Evolutionary conservation across 2,113 vertebrate genomes (phyloP).

Genomic region (Prinia subflava): DNA sequence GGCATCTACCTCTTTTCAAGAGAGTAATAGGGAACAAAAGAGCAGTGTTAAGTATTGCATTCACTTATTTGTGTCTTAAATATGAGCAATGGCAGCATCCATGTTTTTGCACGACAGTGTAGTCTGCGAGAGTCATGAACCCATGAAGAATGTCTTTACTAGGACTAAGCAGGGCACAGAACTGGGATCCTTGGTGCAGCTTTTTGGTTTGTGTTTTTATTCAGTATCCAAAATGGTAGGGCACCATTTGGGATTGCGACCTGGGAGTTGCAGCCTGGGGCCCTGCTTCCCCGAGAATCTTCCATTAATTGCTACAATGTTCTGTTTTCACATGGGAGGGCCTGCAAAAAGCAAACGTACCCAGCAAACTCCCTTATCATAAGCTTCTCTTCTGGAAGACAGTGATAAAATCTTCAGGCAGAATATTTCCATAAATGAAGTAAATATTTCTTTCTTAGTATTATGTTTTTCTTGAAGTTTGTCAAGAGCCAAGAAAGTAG

Average conservation of each 20-base stretch:
- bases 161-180: not conserved
- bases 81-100: not conserved
- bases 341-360: not conserved
- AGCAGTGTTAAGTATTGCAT: not conserved
- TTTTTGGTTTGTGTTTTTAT: not conserved
- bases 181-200: not conserved
- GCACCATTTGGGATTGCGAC: not conserved
- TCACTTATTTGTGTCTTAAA: not conserved
- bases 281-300: not conserved
- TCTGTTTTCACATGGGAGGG: not conserved
- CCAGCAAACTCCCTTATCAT: not conserved
- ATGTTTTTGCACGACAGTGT: not conserved
- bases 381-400: not conserved
- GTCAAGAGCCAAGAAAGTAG: not conserved
- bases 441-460: not conserved
- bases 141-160: not conserved
- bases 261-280: not conserved
- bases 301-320: not conserved
- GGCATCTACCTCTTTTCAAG: not conserved
- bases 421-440: not conserved
- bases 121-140: not conserved
- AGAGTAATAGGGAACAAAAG: not conserved
- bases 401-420: not conserved
- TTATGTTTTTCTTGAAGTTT: not conserved
- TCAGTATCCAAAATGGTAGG: fast-evolving